Evolutionary conservation across 1,140 invertebrate species (phyloP).

Genomic region (Solenopsis fugax): DNA sequence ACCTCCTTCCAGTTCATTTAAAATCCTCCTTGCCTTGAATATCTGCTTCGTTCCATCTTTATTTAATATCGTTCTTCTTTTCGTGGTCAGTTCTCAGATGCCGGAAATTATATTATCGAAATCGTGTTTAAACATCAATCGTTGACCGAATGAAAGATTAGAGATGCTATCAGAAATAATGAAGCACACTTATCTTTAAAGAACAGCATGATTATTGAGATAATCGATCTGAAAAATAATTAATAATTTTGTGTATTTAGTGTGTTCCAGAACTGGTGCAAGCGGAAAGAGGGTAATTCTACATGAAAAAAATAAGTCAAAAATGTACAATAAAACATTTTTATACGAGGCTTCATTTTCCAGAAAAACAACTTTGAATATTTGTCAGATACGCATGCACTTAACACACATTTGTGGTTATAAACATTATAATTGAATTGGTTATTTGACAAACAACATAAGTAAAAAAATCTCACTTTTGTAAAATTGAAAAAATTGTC

Average conservation of each 20-base stretch:
- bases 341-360: too few relatives aligned
- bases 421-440: too few relatives aligned
- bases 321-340: too few relatives aligned
- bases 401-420: too few relatives aligned
- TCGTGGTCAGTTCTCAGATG: neutral
- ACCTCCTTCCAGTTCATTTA: slow-evolving; percentile 59
- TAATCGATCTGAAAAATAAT: neutral
- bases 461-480: too few relatives aligned
- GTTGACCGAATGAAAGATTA: neutral
- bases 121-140: neutral
- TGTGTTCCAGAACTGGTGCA: too few relatives aligned
- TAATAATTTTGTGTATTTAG: neutral
- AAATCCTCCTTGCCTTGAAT: slow-evolving; percentile 44
- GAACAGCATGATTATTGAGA: neutral
- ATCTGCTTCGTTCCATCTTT: slow-evolving; percentile 23
- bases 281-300: too few relatives aligned
- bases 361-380: too few relatives aligned
- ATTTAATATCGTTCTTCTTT: neutral
- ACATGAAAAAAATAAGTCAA: too few relatives aligned
- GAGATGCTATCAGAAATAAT: neutral
- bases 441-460: too few relatives aligned
- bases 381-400: too few relatives aligned
- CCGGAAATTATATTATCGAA: slow-evolving; percentile 34
- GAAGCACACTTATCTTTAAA: neutral
- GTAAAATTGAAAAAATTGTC: too few relatives aligned